Base-by-base conservation (phyloP, 2,888 invertebrate genomes). In the Fragum sueziense region DNA sequence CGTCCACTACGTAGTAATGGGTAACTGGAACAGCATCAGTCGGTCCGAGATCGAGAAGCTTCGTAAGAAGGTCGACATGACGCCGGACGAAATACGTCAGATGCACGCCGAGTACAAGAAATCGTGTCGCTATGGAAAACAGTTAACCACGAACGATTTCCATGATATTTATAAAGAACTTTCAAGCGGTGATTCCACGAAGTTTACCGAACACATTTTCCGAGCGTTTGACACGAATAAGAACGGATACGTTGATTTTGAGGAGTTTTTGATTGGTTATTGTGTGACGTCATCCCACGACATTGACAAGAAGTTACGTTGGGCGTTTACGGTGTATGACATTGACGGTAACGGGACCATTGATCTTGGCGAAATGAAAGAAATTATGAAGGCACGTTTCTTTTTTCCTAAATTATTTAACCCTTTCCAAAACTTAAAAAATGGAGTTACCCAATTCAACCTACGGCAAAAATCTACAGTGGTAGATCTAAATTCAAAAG, bases 311-410 rank as follows among this genome's bases (percentile, higher is more conserved):
- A 84, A 84, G 62, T 70, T 85, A 2, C 34, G 33, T 27, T 84
- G 83, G 81, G 84, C 84, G 0, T 93, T 93, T 80, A 88, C 87
- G 54, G 93, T 93, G 93, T 93, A 93, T 77, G 93, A 93, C 86
- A 93, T 93, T 61, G 92, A 93, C 79, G 93, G 92, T 17, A 92
- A 93, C 72, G 93, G 93, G 14, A 91, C 91, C 20, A 93, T 93
- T 51, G 92, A 92, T 77, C 90, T 52, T 57, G 27, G 74, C 14
- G 85, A 85, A 69, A 78, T 85, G 70, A 37, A 54, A 1, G 65
- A 71, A 1, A 76, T 85, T 25, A 78, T 84, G 51, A 54, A 51
- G 80, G 85, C 84, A 83, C 6, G 37, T 37, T 37, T n/a, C n/a
- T n/a, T n/a, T n/a, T n/a, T n/a, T n/a, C n/a, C n/a, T n/a, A n/a